Base-by-base conservation (phyloP, 2,113 vertebrate genomes). In the Archilochus colubris region DNA sequence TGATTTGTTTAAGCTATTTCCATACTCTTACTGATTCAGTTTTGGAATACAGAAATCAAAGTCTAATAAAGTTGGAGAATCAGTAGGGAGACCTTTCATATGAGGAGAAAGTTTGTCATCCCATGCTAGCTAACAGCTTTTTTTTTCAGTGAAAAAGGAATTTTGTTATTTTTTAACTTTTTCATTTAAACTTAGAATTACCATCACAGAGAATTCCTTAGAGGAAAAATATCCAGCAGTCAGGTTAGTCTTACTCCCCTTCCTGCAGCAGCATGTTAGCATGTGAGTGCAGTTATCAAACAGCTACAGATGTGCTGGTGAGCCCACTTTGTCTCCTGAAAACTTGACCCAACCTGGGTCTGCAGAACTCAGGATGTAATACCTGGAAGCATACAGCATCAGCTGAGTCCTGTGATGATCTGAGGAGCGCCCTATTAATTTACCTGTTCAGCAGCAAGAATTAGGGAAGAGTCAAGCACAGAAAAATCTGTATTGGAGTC, bases 311-410 rank as follows among this genome's bases (percentile, higher is more conserved):
- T 48, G 44, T 7, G 21, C 12, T 15, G 48, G 12, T 33, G 44
- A 50, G 21, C 2, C 38, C 30, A 5, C 55, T 67, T 74, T 74
- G 31, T 21, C 31, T 67, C 40, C 48, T 90, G 25, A 43, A 55
- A 43, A 46, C 53, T 51, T 43, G 51, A 2, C 40, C 17, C 31
- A 48, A 43, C 2, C 1, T 4, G 17, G 28, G 0, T 16, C 18
- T 59, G 48, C n/a, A 66, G 76, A 83, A n/a, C 9, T 22, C 44
- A 25, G 59, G 17, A 24, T 14, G 3, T 4, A 19, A 30, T 22
- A 23, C 28, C 58, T 2, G 5, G 51, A 36, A 33, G 28, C 30
- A 46, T 4, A 7, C 38, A 70, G 58, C 25, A 66, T 21, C 50
- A 31, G 30, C 36, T 66, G 55, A 24, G 31, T 69, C 57, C 59